A percentile compares a stretch with the other conserved stretches of the same genome.
phyloP scores from a whole-genome alignment of 2,113 vertebrate species.

The Drymodes brunneopygia region DNA sequence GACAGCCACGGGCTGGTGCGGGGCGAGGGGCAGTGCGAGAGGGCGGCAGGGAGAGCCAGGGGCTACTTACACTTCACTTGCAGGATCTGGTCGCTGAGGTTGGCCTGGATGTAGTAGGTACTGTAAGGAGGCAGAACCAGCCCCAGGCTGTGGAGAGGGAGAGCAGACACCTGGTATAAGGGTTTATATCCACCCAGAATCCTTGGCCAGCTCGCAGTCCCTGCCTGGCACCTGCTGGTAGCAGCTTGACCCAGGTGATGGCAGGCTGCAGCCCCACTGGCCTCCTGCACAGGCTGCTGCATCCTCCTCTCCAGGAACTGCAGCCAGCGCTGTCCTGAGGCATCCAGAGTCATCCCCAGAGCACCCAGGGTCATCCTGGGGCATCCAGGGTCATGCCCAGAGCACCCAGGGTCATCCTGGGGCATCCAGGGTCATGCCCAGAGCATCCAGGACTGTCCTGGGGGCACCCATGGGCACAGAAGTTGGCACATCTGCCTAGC shows the following conservation, averaged over 20 bases:
- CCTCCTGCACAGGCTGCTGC: neutral
- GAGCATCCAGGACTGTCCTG: neutral
- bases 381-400: neutral
- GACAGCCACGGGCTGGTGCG: neutral
- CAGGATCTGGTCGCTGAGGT: conserved; percentile 98
- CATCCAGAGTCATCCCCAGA: neutral
- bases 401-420: neutral
- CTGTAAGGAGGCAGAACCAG: conserved; percentile 95
- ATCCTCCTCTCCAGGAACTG: neutral
- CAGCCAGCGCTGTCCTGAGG: neutral
- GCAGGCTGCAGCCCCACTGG: neutral
- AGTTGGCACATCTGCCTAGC: neutral
- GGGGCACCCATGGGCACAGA: neutral
- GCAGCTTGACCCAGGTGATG: fast-evolving
- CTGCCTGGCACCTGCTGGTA: neutral
- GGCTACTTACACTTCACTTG: conserved; percentile 99
- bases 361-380: neutral
- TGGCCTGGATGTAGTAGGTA: conserved; percentile 96
- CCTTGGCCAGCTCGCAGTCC: neutral
- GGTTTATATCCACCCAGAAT: neutral
- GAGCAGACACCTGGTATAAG: neutral
- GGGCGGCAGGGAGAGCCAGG: conserved; percentile 47
- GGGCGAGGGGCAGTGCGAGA: conserved; percentile 54
- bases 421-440: neutral
- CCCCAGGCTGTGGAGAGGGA: conserved; percentile 82